Conservation (phyloP, 2,113 vertebrate species). For the Zapus hudsonius region DNA sequence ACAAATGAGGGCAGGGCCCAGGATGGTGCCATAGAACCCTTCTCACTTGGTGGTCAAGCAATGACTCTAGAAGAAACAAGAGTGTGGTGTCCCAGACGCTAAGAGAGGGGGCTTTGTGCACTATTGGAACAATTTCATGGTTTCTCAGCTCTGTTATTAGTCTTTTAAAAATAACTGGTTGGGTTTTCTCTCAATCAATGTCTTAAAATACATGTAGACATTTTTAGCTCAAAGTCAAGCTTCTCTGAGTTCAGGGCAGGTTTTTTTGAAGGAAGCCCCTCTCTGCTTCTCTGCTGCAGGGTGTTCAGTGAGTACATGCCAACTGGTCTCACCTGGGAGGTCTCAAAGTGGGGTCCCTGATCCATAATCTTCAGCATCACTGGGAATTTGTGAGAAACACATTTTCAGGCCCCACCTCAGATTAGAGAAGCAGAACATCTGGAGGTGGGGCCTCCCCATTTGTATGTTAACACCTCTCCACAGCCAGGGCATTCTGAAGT, state of each 20-base stretch:
- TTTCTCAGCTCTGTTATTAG: background rate
- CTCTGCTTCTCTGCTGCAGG: background rate
- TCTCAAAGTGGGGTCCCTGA: background rate
- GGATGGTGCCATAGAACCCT: fast-evolving
- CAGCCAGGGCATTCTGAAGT: background rate
- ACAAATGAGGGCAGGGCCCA: background rate
- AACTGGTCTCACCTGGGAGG: background rate
- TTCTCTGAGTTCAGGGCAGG: background rate
- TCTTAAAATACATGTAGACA: constrained; percentile 45
- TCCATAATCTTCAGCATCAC: background rate
- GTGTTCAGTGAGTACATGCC: background rate
- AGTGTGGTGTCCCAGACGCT: background rate
- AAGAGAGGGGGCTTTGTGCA: background rate
- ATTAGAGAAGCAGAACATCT: background rate
- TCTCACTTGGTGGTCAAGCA: background rate
- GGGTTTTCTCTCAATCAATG: constrained; percentile 6
- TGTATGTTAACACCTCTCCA: background rate
- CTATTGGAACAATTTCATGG: background rate
- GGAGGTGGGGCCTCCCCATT: background rate
- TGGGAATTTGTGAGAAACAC: background rate
- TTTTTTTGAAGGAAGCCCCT: background rate
- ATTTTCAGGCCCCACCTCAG: background rate
- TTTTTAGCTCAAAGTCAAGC: constrained; percentile 49
- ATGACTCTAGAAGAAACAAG: fast-evolving
- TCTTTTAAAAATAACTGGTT: constrained; percentile 53